Conservation (phyloP, 30 jellyfish, hydroid and myxozoan genomes). For the Catostylus mosaicus region DNA sequence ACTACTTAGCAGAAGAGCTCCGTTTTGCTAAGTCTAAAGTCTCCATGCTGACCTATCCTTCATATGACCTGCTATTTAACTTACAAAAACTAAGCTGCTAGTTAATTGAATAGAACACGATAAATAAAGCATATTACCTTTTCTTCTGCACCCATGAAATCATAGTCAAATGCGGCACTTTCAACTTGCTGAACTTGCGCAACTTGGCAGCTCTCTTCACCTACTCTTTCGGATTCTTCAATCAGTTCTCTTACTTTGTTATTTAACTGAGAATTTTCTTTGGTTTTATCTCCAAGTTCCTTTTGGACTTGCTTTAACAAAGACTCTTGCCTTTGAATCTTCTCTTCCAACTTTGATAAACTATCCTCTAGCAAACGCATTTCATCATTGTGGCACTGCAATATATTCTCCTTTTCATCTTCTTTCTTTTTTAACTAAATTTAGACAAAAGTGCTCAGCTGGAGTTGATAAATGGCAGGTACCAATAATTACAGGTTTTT, state of each 20-base stretch:
- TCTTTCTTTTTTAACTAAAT: slow-evolving; percentile 14
- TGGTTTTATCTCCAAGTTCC: slow-evolving; percentile 15
- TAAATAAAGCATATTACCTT: no score
- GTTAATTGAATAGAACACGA: no score
- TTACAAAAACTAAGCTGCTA: no score
- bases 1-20: no score
- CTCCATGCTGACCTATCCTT: no score
- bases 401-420: not conserved
- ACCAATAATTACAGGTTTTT: no score
- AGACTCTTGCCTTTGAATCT: not conserved
- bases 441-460: no score
- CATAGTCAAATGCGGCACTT: slow-evolving; percentile 70
- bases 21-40: no score
- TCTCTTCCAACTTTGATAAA: slow-evolving; percentile 10
- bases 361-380: not conserved
- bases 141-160: slow-evolving; percentile 41
- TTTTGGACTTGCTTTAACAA: not conserved
- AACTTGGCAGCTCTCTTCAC: slow-evolving; percentile 56
- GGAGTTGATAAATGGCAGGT: no score
- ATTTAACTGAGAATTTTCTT: slow-evolving; percentile 35
- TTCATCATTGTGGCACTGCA: slow-evolving; percentile 9
- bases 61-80: no score
- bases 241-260: slow-evolving; percentile 51
- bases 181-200: slow-evolving; percentile 72
- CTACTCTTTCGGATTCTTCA: slow-evolving; percentile 59